Conservation (phyloP, 2,113 vertebrate genomes). For the Microtus ochrogaster region DNA sequence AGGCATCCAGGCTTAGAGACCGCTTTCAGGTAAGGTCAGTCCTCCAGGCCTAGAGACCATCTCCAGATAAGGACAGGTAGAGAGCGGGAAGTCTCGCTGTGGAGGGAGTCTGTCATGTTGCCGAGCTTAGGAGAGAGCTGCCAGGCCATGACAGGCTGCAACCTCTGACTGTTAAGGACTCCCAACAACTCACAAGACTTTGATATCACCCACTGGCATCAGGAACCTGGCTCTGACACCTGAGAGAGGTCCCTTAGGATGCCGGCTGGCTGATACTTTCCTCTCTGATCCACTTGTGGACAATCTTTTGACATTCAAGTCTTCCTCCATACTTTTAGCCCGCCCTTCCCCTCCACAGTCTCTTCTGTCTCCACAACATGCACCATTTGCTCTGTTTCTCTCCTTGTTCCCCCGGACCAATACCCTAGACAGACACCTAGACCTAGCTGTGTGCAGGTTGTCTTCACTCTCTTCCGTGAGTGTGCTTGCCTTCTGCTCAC, state of each 20-base stretch:
- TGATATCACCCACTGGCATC: neutral
- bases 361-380: neutral
- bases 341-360: neutral
- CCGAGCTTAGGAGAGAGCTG: neutral
- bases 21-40: neutral
- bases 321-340: neutral
- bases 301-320: neutral
- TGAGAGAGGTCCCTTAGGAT: neutral
- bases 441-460: neutral
- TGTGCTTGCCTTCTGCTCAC: neutral
- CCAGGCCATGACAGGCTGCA: neutral
- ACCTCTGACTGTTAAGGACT: neutral
- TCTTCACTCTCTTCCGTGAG: neutral
- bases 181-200: neutral
- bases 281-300: neutral
- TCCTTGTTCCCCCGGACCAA: neutral
- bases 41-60: neutral
- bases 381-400: neutral
- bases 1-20: neutral
- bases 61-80: neutral
- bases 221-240: neutral
- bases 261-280: neutral
- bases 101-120: neutral
- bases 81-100: neutral
- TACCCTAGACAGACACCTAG: neutral